Evolutionary conservation across 2,113 vertebrate genomes (phyloP).

Genomic region (Xiphophorus maculatus): DNA sequence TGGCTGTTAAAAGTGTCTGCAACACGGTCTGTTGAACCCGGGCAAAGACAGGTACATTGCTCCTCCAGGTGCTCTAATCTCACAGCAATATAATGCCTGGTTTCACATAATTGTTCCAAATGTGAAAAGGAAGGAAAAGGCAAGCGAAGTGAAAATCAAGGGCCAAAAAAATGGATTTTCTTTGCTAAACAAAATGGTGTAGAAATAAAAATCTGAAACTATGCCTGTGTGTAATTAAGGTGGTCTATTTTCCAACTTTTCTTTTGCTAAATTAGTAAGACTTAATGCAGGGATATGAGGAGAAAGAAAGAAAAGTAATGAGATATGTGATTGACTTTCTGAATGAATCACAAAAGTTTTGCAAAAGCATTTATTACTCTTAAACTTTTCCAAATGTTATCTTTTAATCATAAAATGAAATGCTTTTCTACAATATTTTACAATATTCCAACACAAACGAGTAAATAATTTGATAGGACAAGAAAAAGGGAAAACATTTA

Average conservation of each 20-base stretch:
- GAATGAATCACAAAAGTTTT: too few species aligned
- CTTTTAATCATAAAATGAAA: too few species aligned
- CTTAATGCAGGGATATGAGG: too few species aligned
- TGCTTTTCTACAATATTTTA: neutral
- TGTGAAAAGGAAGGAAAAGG: neutral
- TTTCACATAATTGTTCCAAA: slow-evolving; percentile 25
- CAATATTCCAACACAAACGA: too few species aligned
- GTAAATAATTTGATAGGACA: too few species aligned
- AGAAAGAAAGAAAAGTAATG: too few species aligned
- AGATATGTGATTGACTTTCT: too few species aligned
- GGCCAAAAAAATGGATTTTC: slow-evolving; percentile 6
- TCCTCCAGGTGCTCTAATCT: slow-evolving; percentile 27
- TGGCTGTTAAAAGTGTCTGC: neutral
- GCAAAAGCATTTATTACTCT: too few species aligned
- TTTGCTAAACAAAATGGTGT: slow-evolving; percentile 22
- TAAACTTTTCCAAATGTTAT: too few species aligned
- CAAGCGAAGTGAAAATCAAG: slow-evolving; percentile 15
- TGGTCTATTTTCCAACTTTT: slow-evolving; percentile 12
- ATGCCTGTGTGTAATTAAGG: neutral
- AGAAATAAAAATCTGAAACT: slow-evolving; percentile 21
- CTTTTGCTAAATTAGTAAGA: too few species aligned
- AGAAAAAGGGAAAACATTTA: too few species aligned
- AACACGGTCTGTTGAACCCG: slow-evolving; percentile 7
- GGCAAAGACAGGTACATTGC: neutral
- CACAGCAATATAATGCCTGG: slow-evolving; percentile 20